Evolutionary conservation across 2,113 vertebrate species (phyloP).

Genomic region (Podocnemis expansa): DNA sequence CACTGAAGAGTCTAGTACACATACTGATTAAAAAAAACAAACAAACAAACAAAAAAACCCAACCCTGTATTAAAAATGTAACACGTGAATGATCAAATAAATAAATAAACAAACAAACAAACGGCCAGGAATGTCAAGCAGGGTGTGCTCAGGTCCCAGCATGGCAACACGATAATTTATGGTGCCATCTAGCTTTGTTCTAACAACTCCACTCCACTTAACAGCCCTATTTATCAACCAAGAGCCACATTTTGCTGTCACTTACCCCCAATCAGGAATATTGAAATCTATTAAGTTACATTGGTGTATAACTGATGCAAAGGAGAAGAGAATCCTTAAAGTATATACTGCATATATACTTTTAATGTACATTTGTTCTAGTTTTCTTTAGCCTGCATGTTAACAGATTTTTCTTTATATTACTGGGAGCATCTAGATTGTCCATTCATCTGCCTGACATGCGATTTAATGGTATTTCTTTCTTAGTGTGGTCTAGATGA

Average conservation of each 20-base stretch:
- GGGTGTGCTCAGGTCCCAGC: background rate
- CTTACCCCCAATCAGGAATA: background rate
- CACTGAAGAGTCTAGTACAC: conserved; percentile 24
- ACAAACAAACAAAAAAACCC: too few relatives aligned
- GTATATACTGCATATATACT: background rate
- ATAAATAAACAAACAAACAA: background rate
- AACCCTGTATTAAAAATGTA: background rate
- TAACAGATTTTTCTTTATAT: background rate
- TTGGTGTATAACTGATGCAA: background rate
- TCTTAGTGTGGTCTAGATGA: background rate
- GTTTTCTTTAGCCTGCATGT: background rate
- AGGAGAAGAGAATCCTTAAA: background rate
- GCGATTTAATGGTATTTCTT: background rate
- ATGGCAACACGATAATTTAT: background rate
- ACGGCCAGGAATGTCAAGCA: background rate
- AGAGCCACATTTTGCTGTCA: background rate
- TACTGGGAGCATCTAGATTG: background rate
- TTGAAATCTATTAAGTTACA: background rate
- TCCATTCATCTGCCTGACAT: background rate
- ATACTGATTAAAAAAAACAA: background rate
- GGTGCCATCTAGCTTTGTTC: background rate
- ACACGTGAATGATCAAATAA: background rate
- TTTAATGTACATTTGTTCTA: background rate
- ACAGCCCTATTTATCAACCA: background rate
- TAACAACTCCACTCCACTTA: background rate